Evolutionary conservation across 2,888 invertebrate genomes (phyloP).

Genomic region (Synanthedon tipuliformis): DNA sequence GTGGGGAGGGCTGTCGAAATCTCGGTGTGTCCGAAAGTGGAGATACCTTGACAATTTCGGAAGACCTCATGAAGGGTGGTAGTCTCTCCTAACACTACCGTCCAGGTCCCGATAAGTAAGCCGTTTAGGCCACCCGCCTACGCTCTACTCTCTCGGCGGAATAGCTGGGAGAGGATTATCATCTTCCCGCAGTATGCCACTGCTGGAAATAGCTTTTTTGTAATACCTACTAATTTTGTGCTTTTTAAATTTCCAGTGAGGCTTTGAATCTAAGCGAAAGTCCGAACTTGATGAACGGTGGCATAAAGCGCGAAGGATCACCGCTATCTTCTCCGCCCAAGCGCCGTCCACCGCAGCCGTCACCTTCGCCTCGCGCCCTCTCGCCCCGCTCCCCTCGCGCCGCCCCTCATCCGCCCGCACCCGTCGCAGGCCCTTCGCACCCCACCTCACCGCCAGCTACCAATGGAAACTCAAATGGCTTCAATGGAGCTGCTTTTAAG

Average conservation of each 20-base stretch:
- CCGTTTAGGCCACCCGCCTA: too few species aligned
- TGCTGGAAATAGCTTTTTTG: too few species aligned
- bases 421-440: slow-evolving; percentile 12
- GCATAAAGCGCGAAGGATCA: slow-evolving; percentile 59
- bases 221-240: neutral
- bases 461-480: slow-evolving; percentile 7
- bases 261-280: slow-evolving; percentile 85
- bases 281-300: slow-evolving; percentile 48
- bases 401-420: slow-evolving; percentile 8
- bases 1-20: too few species aligned
- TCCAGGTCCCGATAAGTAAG: too few species aligned
- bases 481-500: slow-evolving; percentile 81
- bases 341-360: slow-evolving; percentile 47
- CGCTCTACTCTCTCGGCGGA: too few species aligned
- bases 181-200: too few species aligned
- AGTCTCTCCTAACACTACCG: too few species aligned
- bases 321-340: slow-evolving; percentile 77
- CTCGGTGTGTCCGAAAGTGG: too few species aligned
- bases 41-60: too few species aligned
- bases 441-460: slow-evolving; percentile 9
- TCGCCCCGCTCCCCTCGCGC: slow-evolving; percentile 14
- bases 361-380: slow-evolving; percentile 23
- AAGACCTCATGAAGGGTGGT: too few species aligned
- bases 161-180: too few species aligned
- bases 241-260: slow-evolving; percentile 68